Evolutionary conservation across 30 jellyfish, hydroid and myxozoan genomes (phyloP).

Genomic region (Aurelia coerulea): DNA sequence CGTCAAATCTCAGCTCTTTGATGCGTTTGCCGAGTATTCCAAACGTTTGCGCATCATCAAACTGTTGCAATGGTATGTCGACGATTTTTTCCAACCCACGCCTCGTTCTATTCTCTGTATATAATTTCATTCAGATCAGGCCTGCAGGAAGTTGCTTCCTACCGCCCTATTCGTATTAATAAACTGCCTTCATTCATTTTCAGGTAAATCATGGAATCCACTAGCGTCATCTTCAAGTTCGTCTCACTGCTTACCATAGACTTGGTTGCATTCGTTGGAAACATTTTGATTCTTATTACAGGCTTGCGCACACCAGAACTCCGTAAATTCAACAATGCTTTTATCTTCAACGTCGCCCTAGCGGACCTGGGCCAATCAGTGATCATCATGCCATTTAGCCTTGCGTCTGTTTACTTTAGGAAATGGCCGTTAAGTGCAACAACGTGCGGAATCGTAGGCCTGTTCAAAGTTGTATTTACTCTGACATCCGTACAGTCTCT

Average conservation of each 20-base stretch:
- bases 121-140: too few species aligned
- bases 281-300: slow-evolving; percentile 47
- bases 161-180: too few species aligned
- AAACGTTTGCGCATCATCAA: too few species aligned
- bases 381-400: slow-evolving; percentile 77
- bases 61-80: too few species aligned
- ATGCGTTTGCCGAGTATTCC: too few species aligned
- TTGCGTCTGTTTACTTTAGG: slow-evolving; percentile 25
- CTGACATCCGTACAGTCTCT: slow-evolving; percentile 84
- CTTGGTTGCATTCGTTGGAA: slow-evolving; percentile 71
- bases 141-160: too few species aligned
- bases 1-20: too few species aligned
- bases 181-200: too few species aligned
- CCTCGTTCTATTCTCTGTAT: too few species aligned
- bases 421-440: slow-evolving; percentile 63
- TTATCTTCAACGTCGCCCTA: slow-evolving; percentile 81
- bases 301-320: slow-evolving; percentile 64
- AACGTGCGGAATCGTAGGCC: slow-evolving; percentile 50
- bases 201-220: slow-evolving; percentile 1
- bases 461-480: slow-evolving; percentile 65
- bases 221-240: slow-evolving; percentile 45
- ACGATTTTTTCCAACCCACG: too few species aligned
- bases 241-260: slow-evolving; percentile 51
- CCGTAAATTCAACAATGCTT: slow-evolving; percentile 67
- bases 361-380: slow-evolving; percentile 81